phyloP scores from a whole-genome alignment of 2,888 invertebrate species.

The Torymus tubicola region DNA sequence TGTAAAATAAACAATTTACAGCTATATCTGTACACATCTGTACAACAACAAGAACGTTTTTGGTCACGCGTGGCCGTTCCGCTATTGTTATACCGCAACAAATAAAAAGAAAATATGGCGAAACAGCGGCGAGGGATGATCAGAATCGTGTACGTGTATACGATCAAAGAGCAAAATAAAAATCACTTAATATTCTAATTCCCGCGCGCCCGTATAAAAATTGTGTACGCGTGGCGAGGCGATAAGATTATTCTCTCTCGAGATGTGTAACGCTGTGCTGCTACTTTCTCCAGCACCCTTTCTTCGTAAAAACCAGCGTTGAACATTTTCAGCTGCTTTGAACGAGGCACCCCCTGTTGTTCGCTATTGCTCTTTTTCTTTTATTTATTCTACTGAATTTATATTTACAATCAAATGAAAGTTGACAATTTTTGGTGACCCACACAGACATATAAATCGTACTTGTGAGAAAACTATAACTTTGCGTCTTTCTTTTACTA shows the following conservation, averaged over 20 bases:
- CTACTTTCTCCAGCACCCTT: not conserved
- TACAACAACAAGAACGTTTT: constrained; percentile 17
- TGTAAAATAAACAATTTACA: not conserved
- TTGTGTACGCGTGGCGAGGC: no score
- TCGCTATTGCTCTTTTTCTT: no score
- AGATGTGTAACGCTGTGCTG: not conserved
- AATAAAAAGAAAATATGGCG: not conserved
- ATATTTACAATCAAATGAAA: no score
- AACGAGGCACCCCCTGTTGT: not conserved
- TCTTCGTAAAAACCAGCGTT: not conserved
- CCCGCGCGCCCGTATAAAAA: no score
- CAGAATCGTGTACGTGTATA: no score
- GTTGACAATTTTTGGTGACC: no score
- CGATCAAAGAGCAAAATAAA: not conserved
- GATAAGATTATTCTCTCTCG: not conserved
- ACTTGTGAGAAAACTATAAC: no score
- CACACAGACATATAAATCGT: no score
- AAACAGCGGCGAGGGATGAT: not conserved
- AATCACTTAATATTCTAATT: constrained; percentile 39
- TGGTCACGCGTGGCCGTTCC: constrained; percentile 36
- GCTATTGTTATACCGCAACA: constrained; percentile 13
- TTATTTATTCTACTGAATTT: no score
- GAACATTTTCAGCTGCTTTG: constrained; percentile 23
- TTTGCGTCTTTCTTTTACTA: no score
- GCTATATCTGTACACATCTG: not conserved